Percentiles rank a stretch among this genome's conserved stretches.
Evolutionary conservation across 1,140 invertebrate species (phyloP).

Genomic region (Heliothis subflexa): DNA sequence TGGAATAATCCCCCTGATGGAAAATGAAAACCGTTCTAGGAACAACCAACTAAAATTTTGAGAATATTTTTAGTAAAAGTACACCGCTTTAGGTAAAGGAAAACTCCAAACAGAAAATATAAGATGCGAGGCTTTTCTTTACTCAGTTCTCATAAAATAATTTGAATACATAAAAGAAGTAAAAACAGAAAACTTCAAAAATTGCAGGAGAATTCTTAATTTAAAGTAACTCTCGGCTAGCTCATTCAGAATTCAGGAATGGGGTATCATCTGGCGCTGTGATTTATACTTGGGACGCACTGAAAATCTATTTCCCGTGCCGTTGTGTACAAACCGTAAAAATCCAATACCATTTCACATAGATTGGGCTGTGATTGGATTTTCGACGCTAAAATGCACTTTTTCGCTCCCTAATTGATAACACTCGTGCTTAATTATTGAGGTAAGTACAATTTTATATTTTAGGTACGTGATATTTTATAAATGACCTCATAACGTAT

Average conservation of each 20-base stretch:
- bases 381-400: conserved; percentile 20
- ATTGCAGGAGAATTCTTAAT: conserved; percentile 41
- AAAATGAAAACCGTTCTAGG: no score
- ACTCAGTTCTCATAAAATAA: neutral
- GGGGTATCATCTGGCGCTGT: conserved; percentile 62
- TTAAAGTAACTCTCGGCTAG: conserved; percentile 51
- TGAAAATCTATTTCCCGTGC: conserved; percentile 33
- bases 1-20: neutral
- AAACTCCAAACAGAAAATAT: neutral
- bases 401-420: neutral
- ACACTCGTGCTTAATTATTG: neutral
- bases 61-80: no score
- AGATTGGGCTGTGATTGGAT: conserved; percentile 24
- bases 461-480: no score
- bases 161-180: neutral
- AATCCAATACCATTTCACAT: conserved; percentile 30
- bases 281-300: conserved; percentile 66
- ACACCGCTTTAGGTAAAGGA: no score
- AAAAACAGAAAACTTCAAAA: conserved; percentile 19
- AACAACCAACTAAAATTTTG: no score
- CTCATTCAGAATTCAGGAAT: conserved; percentile 70
- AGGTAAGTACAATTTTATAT: no score
- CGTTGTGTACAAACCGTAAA: conserved; percentile 38
- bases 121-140: neutral
- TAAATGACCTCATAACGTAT: neutral